These are phyloP conservation scores for Liodrosophila aerea DNA, from an alignment of 2,888 invertebrate genomes.

Conservation along the genomic window DNA sequence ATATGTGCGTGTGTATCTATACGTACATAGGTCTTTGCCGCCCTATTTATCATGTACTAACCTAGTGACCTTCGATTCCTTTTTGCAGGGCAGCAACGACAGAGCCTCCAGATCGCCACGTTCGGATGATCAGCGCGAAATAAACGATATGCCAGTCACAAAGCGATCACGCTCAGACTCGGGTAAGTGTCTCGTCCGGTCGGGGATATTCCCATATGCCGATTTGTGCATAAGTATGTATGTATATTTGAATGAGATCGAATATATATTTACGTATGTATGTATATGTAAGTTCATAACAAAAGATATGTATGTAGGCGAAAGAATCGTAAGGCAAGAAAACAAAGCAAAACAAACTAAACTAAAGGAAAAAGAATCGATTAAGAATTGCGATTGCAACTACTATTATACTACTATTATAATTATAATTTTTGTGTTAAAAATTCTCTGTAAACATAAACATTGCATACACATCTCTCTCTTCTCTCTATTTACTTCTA, in stretches of 20 bases:
- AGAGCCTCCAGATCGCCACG: constrained; percentile 80
- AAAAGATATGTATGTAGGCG: constrained; percentile 41
- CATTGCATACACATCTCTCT: constrained; percentile 64
- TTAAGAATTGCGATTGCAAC: constrained; percentile 39
- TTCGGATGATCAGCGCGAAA: constrained; percentile 75
- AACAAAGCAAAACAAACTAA: constrained; percentile 38
- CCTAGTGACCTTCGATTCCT: constrained; percentile 20
- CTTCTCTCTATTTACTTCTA: constrained; percentile 58
- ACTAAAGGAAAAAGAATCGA: constrained; percentile 38
- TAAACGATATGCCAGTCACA: constrained; percentile 71
- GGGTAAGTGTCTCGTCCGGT: constrained; percentile 68
- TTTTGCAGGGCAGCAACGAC: constrained; percentile 78
- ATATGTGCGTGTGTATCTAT: background rate
- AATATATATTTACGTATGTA: constrained; percentile 38
- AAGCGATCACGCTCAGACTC: constrained; percentile 79
- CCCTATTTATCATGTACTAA: too few species aligned
- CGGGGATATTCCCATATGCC: background rate
- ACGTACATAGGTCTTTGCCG: too few species aligned
- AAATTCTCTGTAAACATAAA: constrained; percentile 43
- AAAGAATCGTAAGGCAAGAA: constrained; percentile 48
- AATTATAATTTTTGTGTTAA: constrained; percentile 16
- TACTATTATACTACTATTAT: constrained; percentile 21
- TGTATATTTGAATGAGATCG: constrained; percentile 22
- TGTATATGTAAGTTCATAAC: constrained; percentile 50
- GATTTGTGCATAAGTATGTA: constrained; percentile 38